A percentile compares a stretch with the other conserved stretches of the same genome.
phyloP scores from a whole-genome alignment of 1,140 invertebrate genomes.

The Holcopasites calliopsidis region DNA sequence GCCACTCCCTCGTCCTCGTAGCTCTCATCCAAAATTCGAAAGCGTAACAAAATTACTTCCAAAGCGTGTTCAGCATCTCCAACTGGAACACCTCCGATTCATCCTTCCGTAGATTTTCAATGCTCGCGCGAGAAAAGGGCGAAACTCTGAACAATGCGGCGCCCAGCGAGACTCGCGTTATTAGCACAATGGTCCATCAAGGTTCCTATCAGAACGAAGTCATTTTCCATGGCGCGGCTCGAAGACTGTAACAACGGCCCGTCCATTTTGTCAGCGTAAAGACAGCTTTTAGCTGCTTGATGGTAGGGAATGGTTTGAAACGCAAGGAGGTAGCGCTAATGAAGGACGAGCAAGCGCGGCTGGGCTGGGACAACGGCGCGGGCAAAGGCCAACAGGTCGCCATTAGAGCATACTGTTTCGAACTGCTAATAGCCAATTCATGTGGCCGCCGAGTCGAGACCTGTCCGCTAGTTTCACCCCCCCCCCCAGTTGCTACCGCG shows the following conservation, averaged over 20 bases:
- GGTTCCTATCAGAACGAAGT: slow-evolving; percentile 48
- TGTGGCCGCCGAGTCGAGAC: slow-evolving; percentile 55
- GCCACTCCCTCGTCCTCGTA: too few relatives aligned
- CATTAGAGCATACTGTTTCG: slow-evolving; percentile 73
- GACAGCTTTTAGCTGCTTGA: slow-evolving; percentile 61
- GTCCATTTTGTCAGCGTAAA: slow-evolving; percentile 61
- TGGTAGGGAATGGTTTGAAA: slow-evolving; percentile 46
- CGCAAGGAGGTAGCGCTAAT: slow-evolving; percentile 67
- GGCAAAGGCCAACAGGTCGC: slow-evolving; percentile 71
- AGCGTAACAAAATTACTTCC: not conserved
- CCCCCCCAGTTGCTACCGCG: slow-evolving; percentile 37
- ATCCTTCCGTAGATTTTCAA: not conserved
- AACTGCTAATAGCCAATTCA: slow-evolving; percentile 75
- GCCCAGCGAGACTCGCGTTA: slow-evolving; percentile 18
- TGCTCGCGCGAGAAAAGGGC: not conserved
- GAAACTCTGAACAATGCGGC: not conserved
- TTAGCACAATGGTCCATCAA: slow-evolving; percentile 54
- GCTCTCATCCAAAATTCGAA: too few relatives aligned
- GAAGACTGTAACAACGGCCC: slow-evolving; percentile 33
- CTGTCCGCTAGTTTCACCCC: slow-evolving; percentile 29
- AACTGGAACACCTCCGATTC: not conserved
- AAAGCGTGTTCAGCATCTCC: not conserved
- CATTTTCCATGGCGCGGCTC: slow-evolving; percentile 35
- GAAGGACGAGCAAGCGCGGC: slow-evolving; percentile 63
- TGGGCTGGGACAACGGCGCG: slow-evolving; percentile 57